These are phyloP conservation scores for Hofmannophila pseudospretella DNA, from an alignment of 2,888 invertebrate genomes.

Conservation along the genomic window DNA sequence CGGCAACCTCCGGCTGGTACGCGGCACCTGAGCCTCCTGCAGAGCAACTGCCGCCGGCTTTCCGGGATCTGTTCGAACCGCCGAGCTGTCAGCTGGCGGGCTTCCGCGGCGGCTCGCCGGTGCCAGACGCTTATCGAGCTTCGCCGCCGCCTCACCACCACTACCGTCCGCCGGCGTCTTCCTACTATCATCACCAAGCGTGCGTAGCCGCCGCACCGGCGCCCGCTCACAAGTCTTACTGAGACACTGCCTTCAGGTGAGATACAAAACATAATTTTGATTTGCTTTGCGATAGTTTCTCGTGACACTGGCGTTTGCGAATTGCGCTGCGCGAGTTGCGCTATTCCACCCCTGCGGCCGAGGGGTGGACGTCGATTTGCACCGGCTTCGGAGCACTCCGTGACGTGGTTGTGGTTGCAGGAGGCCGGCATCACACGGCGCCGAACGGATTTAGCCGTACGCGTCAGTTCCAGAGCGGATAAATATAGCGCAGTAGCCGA, in stretches of 20 bases:
- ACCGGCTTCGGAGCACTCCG: conserved; percentile 40
- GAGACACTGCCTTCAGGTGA: conserved; percentile 63
- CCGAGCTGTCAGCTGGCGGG: conserved; percentile 72
- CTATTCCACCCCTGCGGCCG: conserved; percentile 37
- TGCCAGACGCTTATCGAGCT: conserved; percentile 59
- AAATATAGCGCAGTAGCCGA: conserved; percentile 71
- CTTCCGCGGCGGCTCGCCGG: conserved; percentile 66
- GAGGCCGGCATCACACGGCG: conserved; percentile 68
- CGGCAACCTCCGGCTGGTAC: conserved; percentile 71
- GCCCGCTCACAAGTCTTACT: conserved; percentile 72
- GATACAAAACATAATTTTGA: conserved; percentile 24
- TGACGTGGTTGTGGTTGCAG: conserved; percentile 75
- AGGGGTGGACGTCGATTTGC: conserved; percentile 35
- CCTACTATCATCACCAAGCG: conserved; percentile 79
- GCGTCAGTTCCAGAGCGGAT: conserved; percentile 69
- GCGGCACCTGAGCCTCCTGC: conserved; percentile 73
- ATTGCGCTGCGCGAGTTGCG: conserved; percentile 55
- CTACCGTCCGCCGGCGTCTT: conserved; percentile 65
- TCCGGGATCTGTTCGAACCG: conserved; percentile 72
- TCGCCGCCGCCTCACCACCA: conserved; percentile 69
- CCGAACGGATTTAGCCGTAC: conserved; percentile 70
- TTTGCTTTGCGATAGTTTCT: conserved; percentile 45
- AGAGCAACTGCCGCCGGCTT: conserved; percentile 62
- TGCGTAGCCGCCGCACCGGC: conserved; percentile 75
- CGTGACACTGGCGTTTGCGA: conserved; percentile 44